Conservation (phyloP, 2,113 vertebrate genomes). For the Lepus timidus region DNA sequence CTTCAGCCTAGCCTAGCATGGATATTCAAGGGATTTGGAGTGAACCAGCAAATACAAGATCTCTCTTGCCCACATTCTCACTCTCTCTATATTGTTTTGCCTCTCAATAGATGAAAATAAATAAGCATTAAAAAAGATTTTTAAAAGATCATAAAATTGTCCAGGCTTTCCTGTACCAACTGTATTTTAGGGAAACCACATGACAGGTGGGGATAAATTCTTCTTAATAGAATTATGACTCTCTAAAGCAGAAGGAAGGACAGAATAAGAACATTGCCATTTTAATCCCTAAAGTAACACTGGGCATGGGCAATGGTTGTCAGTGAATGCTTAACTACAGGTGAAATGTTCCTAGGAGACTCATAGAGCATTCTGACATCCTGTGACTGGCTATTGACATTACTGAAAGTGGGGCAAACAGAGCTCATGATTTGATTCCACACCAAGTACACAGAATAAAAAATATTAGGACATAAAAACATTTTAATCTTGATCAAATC, state of each 20-base stretch:
- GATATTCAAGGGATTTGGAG: too few relatives aligned
- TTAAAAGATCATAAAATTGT: slow-evolving; percentile 7
- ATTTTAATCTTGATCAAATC: neutral
- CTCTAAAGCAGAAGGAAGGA: neutral
- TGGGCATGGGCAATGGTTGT: neutral
- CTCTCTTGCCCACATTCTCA: too few relatives aligned
- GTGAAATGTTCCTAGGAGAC: neutral
- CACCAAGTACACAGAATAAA: neutral
- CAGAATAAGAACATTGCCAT: neutral
- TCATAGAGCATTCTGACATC: neutral
- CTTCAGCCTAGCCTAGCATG: too few relatives aligned
- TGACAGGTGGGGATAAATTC: neutral
- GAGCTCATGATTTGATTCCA: neutral
- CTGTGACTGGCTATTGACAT: neutral
- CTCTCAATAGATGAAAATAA: too few relatives aligned
- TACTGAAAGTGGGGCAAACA: too few relatives aligned
- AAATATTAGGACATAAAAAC: neutral
- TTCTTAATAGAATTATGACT: neutral
- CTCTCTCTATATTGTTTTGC: too few relatives aligned
- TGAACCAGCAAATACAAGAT: too few relatives aligned
- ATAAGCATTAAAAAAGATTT: too few relatives aligned
- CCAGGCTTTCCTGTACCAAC: neutral
- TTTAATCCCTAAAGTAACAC: neutral
- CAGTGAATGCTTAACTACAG: neutral
- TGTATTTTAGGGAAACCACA: neutral